Base-by-base conservation (phyloP, 2,797 vertebrate species). In the Pempheris klunzingeri region DNA sequence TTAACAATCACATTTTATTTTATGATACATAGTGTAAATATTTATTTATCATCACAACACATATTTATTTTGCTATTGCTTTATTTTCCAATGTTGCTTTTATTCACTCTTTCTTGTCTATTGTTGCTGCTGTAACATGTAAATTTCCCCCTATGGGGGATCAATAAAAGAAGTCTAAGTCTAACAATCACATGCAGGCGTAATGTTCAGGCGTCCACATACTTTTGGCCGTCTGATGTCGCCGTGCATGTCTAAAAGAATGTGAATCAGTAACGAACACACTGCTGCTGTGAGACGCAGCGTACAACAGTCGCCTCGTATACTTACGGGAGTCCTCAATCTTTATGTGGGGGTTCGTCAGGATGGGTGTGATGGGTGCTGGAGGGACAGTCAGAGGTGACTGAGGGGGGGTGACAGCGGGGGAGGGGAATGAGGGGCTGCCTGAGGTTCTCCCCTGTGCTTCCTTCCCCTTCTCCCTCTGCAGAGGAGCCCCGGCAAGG, bases 381-480 rank as follows among this genome's bases (percentile, higher is more conserved):
- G 95, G 92, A 83, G 95, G 95, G 91, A 91, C 85, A 90, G 94
- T 93, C 94, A 93, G 95, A 88, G 95, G 93, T 85, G 7, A 95
- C 88, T 89, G 93, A 84, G 93, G 94, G 93, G 95, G 94, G 87
- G 92, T 91, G 0, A 94, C 88, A 76, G 89, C 87, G 57, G 95
- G 96, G 93, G 96, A 95, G 68, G 74, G 91, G 83, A 91, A 55
- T 18, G 91, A 94, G 86, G 93, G 92, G 87, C 85, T 92, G 84
- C 77, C 88, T 72, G 92, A 88, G 78, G 82, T 46, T 38, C 85
- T 47, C 78, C 78, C 94, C 91, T 93, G 94, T 73, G 92, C 94
- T 72, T 95, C 95, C 88, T 94, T 96, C 90, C 95, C 96, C 92
- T 95, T 96, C 92, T 96, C 96, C 95, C 92, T 96, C 96, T 97